These are phyloP conservation scores for Eunapius fragilis DNA, from an alignment of 37 sponge, comb jelly and placozoan species.

Conservation along the genomic window DNA sequence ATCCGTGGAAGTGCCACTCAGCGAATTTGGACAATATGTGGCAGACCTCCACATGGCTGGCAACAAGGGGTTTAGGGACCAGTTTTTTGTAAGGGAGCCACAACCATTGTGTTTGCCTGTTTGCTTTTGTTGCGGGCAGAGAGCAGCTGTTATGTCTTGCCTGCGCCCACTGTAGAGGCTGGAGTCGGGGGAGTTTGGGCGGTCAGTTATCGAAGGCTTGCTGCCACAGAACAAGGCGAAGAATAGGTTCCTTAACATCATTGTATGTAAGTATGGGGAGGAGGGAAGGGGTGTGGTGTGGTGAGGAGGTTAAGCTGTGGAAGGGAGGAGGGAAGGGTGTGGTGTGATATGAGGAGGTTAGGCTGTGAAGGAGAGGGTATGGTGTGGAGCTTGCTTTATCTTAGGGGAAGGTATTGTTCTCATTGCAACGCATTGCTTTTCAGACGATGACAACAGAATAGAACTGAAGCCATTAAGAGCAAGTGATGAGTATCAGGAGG, in stretches of 20 bases:
- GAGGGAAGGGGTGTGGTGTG: background rate
- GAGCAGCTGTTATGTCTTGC: background rate
- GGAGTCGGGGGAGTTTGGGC: constrained; percentile 16
- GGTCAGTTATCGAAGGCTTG: background rate
- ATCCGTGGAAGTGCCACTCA: background rate
- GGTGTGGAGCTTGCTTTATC: too few species aligned
- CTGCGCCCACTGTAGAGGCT: constrained; percentile 5
- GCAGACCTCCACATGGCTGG: constrained; percentile 5
- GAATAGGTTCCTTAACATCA: constrained; percentile 42
- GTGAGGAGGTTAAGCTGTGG: background rate
- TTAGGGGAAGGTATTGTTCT: background rate
- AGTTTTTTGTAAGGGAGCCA: constrained; percentile 41
- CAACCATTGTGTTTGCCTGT: too few species aligned
- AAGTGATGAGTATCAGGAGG: constrained; percentile 26
- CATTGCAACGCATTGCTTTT: background rate
- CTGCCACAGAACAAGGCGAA: constrained; percentile 8
- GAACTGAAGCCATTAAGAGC: constrained; percentile 35
- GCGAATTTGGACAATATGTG: constrained; percentile 39
- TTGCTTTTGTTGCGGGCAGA: background rate
- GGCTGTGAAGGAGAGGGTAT: too few species aligned
- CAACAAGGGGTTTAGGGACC: constrained; percentile 44
- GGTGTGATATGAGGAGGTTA: too few species aligned
- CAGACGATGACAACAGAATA: constrained; percentile 62
- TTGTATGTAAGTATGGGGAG: constrained; percentile 23
- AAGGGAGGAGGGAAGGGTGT: too few species aligned